Base-by-base conservation (phyloP, 2,888 invertebrate species). In the Rotaria magnacalcarata region DNA sequence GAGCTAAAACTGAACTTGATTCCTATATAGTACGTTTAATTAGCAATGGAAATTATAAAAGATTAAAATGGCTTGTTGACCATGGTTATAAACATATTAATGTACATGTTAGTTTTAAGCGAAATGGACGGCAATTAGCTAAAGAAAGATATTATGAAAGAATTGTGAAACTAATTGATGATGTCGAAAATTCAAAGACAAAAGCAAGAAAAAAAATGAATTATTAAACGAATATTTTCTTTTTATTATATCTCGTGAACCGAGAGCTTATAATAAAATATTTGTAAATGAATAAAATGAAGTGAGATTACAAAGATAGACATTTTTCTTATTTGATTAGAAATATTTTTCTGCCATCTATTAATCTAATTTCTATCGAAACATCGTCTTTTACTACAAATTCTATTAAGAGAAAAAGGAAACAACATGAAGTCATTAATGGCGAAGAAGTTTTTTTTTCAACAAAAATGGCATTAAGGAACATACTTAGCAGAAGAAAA, bases 81-180 rank as follows among this genome's bases (percentile, higher is more conserved):
- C 85, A 85, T 56, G 87, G 87, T 54, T 87, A 87, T 52, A 85
- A 58, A 41, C 85, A 85, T 74, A 84, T 87, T 58, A 87, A 87
- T 85, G 41, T 87, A 14, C 50, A 50, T 21, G 50, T 85, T 85
- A 60, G 56, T 47, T 85, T 60, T 41, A 60, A 75, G 67, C 80
- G 85, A 84, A 84, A 85, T 24, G 67, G 85, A 14, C 41, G 85
- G 34, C 84, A 87, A 80, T 47, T 85, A 41, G 85, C 85, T 14
- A 27, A 85, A 56, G 87, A 87, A 84, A 50, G 87, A 27, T 84
- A 80, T 54, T 80, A 85, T 54, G 21, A 58, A 67, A 80, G 60
- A 67, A 87, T 87, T 60, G 87, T 87, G 8, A 54, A 87, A 85
- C 84, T 87, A 60, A 85, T 87, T 14, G 87, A 87, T 43, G 85